Conservation (phyloP, 2,113 vertebrate species). For the Cettia cetti region DNA sequence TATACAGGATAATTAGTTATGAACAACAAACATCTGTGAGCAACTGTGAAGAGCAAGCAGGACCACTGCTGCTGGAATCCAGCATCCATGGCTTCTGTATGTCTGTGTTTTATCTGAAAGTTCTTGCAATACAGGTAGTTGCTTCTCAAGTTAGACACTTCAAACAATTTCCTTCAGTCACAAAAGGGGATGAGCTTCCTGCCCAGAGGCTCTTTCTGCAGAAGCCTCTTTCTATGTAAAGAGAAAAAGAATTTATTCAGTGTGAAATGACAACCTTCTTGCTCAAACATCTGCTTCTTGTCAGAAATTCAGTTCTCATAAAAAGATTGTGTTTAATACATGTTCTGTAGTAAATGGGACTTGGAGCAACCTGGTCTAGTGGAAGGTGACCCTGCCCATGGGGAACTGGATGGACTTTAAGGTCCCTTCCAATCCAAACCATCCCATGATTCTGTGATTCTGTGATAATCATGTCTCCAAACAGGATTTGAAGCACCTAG, state of each 20-base stretch:
- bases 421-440: neutral
- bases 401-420: neutral
- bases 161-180: neutral
- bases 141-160: neutral
- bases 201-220: neutral
- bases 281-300: neutral
- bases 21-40: slow-evolving; percentile 52
- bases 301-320: neutral
- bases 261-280: neutral
- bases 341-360: neutral
- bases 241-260: neutral
- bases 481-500: neutral
- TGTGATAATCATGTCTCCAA: neutral
- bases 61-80: neutral
- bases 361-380: neutral
- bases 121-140: neutral
- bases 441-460: neutral
- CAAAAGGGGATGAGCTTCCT: neutral
- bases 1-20: slow-evolving; percentile 66
- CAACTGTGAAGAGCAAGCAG: slow-evolving; percentile 68
- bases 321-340: neutral
- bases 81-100: neutral
- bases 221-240: neutral
- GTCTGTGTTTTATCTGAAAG: neutral
- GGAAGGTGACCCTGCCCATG: neutral